These are phyloP conservation scores for Fregata magnificens DNA, from an alignment of 2,113 vertebrate species.

Conservation along the genomic window DNA sequence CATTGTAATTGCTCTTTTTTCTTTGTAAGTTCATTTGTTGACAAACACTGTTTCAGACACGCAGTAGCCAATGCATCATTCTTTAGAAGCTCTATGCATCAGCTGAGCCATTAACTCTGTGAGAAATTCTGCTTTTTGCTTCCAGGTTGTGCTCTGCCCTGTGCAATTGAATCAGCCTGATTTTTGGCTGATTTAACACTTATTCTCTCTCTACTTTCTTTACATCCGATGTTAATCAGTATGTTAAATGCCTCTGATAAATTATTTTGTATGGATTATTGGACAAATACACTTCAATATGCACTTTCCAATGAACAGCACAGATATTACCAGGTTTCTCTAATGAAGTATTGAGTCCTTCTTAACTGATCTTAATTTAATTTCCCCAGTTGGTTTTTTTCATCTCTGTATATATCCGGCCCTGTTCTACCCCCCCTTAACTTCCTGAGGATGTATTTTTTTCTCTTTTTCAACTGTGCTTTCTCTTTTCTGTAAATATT, in stretches of 20 bases:
- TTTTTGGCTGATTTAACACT: background rate
- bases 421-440: background rate
- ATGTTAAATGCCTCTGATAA: background rate
- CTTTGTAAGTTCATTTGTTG: background rate
- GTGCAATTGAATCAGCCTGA: background rate
- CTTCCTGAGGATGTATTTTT: background rate
- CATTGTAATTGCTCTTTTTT: background rate
- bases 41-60: background rate
- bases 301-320: background rate
- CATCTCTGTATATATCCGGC: background rate
- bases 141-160: background rate
- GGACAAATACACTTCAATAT: background rate
- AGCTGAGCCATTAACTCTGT: background rate
- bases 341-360: background rate
- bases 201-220: background rate
- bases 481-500: background rate
- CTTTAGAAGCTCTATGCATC: background rate
- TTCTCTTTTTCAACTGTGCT: background rate
- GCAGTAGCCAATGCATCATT: background rate
- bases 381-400: background rate
- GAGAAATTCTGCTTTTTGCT: background rate
- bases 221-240: background rate
- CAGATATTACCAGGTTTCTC: background rate
- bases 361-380: background rate
- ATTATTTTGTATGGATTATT: background rate